Evolutionary conservation across 2,113 vertebrate species (phyloP).

Genomic region (Craseonycteris thonglongyai): DNA sequence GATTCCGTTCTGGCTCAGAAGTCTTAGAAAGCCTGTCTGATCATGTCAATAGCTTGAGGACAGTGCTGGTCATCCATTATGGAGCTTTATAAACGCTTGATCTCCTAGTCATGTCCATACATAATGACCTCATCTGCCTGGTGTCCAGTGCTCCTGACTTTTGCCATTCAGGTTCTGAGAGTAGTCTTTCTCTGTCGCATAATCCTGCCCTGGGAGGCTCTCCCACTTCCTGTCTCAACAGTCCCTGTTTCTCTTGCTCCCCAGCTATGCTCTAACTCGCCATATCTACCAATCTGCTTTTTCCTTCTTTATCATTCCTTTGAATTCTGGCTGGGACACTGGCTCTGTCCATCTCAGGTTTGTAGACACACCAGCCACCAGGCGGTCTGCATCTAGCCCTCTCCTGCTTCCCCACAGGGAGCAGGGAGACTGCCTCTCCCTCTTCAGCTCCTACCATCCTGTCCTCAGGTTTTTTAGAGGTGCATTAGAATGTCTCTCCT

Average conservation of each 20-base stretch:
- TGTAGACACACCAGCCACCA: background rate
- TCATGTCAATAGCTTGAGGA: background rate
- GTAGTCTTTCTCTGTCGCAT: background rate
- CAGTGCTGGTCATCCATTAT: background rate
- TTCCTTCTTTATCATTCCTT: background rate
- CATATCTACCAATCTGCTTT: background rate
- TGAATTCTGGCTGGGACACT: background rate
- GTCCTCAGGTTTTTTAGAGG: background rate
- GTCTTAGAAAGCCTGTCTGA: background rate
- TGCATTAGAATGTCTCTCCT: background rate
- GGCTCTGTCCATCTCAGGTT: background rate
- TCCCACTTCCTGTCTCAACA: background rate
- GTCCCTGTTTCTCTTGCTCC: background rate
- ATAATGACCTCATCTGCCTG: background rate
- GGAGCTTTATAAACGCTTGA: background rate
- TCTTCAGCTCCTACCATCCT: background rate
- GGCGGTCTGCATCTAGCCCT: background rate
- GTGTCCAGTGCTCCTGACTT: background rate
- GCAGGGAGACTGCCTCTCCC: background rate
- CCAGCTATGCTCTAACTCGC: background rate
- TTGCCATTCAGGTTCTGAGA: background rate
- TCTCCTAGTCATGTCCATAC: background rate
- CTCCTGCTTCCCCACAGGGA: background rate
- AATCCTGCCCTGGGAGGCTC: background rate
- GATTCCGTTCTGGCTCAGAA: background rate